phyloP scores from a whole-genome alignment of 2,888 invertebrate genomes.

The Hydrotaea diabolus region DNA sequence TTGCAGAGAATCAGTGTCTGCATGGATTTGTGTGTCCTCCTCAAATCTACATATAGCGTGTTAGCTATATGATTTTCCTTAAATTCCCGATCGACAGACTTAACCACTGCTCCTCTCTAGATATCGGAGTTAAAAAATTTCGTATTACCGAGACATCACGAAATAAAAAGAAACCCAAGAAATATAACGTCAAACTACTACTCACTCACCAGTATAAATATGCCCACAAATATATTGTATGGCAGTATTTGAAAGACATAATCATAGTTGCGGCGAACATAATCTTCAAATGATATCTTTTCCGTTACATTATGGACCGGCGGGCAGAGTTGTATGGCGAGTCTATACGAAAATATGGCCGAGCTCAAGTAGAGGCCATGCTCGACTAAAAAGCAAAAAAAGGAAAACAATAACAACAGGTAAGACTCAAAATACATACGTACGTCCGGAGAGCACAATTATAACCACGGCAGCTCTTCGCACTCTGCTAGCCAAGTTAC shows the following conservation, averaged over 20 bases:
- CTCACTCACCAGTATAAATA: slow-evolving; percentile 72
- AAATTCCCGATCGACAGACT: no score
- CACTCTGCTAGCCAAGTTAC: slow-evolving; percentile 72
- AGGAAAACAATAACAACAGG: background rate
- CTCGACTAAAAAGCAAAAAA: slow-evolving; percentile 71
- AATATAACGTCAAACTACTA: no score
- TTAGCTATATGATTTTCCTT: no score
- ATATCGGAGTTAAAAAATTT: no score
- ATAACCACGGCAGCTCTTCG: slow-evolving; percentile 72
- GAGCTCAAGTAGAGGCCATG: slow-evolving; percentile 75
- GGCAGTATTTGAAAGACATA: slow-evolving; percentile 74
- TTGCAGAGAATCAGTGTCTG: no score
- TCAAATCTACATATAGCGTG: no score
- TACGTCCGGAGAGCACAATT: slow-evolving; percentile 73
- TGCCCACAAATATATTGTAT: slow-evolving; percentile 66
- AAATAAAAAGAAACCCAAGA: no score
- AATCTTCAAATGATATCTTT: slow-evolving; percentile 70
- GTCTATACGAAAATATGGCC: slow-evolving; percentile 69
- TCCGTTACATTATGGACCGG: slow-evolving; percentile 66
- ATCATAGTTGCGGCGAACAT: slow-evolving; percentile 71
- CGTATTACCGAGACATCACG: no score
- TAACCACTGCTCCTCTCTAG: no score
- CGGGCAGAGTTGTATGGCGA: slow-evolving; percentile 69
- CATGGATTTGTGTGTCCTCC: no score
- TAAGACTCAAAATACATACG: slow-evolving; percentile 2